Evolutionary conservation across 1,140 invertebrate species (phyloP).

Genomic region (Meloidogyne exigua): DNA sequence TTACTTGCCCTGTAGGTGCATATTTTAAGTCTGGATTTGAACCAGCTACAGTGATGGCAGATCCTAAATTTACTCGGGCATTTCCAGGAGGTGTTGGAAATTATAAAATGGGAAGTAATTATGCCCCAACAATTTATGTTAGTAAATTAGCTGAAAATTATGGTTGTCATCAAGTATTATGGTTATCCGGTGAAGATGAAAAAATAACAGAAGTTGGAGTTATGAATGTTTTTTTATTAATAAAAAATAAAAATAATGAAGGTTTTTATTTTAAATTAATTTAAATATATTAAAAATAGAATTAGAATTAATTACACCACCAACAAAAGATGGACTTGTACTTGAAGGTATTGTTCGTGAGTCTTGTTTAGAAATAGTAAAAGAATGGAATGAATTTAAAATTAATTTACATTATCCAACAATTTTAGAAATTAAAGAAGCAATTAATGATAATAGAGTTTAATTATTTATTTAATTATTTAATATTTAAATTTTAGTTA

Average conservation of each 20-base stretch:
- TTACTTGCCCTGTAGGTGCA: conserved; percentile 85
- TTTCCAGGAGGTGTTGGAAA: conserved; percentile 93
- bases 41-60: conserved; percentile 76
- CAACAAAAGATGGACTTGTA: conserved; percentile 73
- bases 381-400: conserved; percentile 79
- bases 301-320: conserved; percentile 85
- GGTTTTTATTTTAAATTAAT: conserved; percentile 68
- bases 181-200: conserved; percentile 90
- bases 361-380: conserved; percentile 78
- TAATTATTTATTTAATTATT: conserved; percentile 8
- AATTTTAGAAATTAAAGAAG: conserved; percentile 78
- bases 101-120: conserved; percentile 83
- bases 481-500: conserved; percentile 54
- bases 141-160: conserved; percentile 75
- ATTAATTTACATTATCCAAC: conserved; percentile 80
- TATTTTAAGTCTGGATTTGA: conserved; percentile 79
- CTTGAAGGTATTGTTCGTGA: conserved; percentile 87
- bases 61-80: conserved; percentile 78
- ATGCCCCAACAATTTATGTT: conserved; percentile 68
- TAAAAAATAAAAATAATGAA: conserved; percentile 83
- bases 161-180: conserved; percentile 90
- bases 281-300: conserved; percentile 68
- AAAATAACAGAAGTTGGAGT: conserved; percentile 94
- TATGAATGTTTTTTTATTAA: conserved; percentile 94
- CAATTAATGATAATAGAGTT: conserved; percentile 80